Conservation (phyloP, 2,113 vertebrate genomes). For the Calidris pugnax region DNA sequence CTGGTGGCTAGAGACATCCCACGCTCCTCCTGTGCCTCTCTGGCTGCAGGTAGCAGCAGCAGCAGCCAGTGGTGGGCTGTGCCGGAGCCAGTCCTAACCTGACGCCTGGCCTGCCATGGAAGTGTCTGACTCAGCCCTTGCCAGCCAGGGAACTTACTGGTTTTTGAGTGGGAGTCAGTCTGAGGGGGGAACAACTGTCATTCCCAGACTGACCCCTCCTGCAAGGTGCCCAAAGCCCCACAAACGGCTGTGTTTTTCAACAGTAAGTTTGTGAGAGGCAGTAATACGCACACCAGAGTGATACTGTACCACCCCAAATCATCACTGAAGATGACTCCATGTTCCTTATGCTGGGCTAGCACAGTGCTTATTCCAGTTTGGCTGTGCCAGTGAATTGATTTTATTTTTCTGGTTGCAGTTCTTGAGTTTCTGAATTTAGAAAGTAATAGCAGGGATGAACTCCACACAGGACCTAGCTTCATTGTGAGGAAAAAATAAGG, state of each 20-base stretch:
- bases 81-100: not conserved
- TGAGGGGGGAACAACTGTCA: not conserved
- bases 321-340: not conserved
- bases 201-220: not conserved
- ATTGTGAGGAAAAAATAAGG: not conserved
- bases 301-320: not conserved
- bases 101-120: rapidly evolving
- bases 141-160: not conserved
- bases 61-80: not conserved
- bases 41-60: not conserved
- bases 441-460: not conserved
- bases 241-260: not conserved
- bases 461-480: not conserved
- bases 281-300: not conserved
- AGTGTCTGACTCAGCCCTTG: not conserved
- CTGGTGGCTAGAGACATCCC: not conserved
- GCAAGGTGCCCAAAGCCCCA: not conserved
- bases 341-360: not conserved
- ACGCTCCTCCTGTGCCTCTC: not conserved
- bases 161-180: not conserved
- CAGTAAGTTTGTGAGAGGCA: too few species aligned
- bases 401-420: not conserved
- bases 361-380: not conserved
- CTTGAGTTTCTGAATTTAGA: not conserved
- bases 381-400: not conserved